These are phyloP conservation scores for Sinohyriopsis cumingii DNA, from an alignment of 2,888 invertebrate genomes.

Conservation along the genomic window DNA sequence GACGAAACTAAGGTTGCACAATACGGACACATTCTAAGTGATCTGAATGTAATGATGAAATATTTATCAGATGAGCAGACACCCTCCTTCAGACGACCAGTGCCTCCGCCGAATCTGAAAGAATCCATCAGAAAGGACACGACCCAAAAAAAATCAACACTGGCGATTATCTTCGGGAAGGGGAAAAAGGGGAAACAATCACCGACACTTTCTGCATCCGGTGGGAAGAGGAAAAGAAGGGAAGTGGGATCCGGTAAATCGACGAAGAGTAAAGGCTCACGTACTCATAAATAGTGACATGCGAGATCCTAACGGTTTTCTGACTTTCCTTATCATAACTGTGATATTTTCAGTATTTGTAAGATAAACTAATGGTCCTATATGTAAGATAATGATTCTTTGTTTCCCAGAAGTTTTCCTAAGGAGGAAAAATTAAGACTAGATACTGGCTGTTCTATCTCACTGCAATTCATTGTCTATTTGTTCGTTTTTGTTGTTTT, in stretches of 20 bases:
- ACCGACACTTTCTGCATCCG: constrained; percentile 17
- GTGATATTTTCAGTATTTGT: no score
- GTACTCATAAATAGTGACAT: no score
- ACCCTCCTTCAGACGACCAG: constrained; percentile 56
- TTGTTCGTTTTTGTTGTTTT: no score
- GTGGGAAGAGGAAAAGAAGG: constrained; percentile 16
- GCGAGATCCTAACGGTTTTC: no score
- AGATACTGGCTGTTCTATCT: no score
- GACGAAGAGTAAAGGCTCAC: no score
- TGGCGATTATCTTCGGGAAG: constrained; percentile 57
- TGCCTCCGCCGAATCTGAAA: constrained; percentile 36
- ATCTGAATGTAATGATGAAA: constrained; percentile 49
- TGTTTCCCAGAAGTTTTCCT: no score
- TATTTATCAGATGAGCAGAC: constrained; percentile 53
- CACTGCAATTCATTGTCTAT: no score
- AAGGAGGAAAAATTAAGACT: no score
- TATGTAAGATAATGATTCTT: no score
- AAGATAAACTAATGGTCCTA: no score
- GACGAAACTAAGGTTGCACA: constrained; percentile 45
- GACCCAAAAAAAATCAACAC: constrained; percentile 44
- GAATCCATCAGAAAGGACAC: constrained; percentile 13
- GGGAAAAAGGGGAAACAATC: constrained; percentile 29
- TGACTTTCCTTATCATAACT: no score
- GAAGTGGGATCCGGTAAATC: constrained; percentile 5
- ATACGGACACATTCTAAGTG: constrained; percentile 39